Conservation (phyloP, 2,113 vertebrate species). For the Scomber japonicus region DNA sequence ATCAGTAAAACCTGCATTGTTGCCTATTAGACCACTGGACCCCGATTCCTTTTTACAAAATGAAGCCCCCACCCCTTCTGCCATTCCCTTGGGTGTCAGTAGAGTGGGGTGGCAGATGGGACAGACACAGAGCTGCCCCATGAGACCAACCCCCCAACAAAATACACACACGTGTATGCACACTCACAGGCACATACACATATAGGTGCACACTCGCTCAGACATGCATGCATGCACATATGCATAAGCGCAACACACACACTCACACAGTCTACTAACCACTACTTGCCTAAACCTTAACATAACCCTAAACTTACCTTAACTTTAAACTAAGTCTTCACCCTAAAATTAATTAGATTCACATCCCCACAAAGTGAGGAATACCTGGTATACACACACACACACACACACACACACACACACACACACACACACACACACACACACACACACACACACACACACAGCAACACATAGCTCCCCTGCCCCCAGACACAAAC, state of each 20-base stretch:
- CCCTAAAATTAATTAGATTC: too few species aligned
- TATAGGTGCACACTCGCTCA: conserved; percentile 50
- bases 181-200: conserved; percentile 45
- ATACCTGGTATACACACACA: neutral
- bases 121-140: conserved; percentile 85
- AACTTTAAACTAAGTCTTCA: too few species aligned
- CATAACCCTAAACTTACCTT: too few species aligned
- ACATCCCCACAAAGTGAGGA: too few species aligned
- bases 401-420: conserved; percentile 8
- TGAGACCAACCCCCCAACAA: conserved; percentile 68
- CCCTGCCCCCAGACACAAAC: conserved; percentile 72
- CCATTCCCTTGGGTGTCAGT: conserved; percentile 85
- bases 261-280: conserved; percentile 1
- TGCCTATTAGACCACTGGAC: conserved; percentile 82
- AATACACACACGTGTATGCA: conserved; percentile 47
- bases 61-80: conserved; percentile 77
- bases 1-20: conserved; percentile 79
- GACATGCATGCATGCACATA: conserved; percentile 54
- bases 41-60: conserved; percentile 77
- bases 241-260: conserved; percentile 35
- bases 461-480: conserved; percentile 56
- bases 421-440: conserved; percentile 37
- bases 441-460: too few species aligned
- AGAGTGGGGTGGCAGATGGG: conserved; percentile 88
- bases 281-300: too few species aligned